Percentiles rank a stretch among this genome's conserved stretches.
Evolutionary conservation across 2,888 invertebrate species (phyloP).

Genomic region (Epirrhoe alternata): DNA sequence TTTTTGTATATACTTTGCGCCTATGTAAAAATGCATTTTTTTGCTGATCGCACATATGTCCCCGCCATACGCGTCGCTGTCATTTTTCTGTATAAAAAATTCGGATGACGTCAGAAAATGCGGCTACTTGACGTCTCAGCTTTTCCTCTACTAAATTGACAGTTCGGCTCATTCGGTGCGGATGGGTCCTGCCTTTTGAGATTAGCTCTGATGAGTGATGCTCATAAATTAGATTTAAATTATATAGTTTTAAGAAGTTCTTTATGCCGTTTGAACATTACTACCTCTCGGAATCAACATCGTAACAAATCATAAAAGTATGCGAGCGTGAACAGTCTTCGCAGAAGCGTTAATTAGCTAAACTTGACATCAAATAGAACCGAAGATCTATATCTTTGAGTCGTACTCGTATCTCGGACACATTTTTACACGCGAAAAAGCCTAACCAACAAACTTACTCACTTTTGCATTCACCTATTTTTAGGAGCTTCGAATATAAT

Average conservation of each 20-base stretch:
- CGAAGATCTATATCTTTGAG: constrained; percentile 59
- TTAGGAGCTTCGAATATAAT: too few species aligned
- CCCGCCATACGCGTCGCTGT: too few species aligned
- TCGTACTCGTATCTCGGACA: not conserved
- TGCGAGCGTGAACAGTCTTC: constrained; percentile 40
- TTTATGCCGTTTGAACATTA: constrained; percentile 30
- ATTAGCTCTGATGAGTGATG: not conserved
- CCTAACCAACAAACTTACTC: not conserved
- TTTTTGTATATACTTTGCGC: too few species aligned
- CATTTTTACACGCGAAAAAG: not conserved
- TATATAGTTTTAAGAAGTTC: constrained; percentile 31
- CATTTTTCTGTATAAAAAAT: too few species aligned
- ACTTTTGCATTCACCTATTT: not conserved
- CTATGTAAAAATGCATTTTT: too few species aligned
- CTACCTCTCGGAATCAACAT: constrained; percentile 34
- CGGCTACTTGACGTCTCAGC: too few species aligned
- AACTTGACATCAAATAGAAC: constrained; percentile 59
- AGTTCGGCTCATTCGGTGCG: too few species aligned
- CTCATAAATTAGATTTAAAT: constrained; percentile 22
- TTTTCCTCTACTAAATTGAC: too few species aligned
- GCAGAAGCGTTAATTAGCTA: constrained; percentile 60
- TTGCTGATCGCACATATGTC: too few species aligned
- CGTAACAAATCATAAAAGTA: constrained; percentile 36
- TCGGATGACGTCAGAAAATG: too few species aligned
- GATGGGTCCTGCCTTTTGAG: too few species aligned